These are phyloP conservation scores for Yponomeuta plumbellus DNA, from an alignment of 2,888 invertebrate species.

Conservation along the genomic window DNA sequence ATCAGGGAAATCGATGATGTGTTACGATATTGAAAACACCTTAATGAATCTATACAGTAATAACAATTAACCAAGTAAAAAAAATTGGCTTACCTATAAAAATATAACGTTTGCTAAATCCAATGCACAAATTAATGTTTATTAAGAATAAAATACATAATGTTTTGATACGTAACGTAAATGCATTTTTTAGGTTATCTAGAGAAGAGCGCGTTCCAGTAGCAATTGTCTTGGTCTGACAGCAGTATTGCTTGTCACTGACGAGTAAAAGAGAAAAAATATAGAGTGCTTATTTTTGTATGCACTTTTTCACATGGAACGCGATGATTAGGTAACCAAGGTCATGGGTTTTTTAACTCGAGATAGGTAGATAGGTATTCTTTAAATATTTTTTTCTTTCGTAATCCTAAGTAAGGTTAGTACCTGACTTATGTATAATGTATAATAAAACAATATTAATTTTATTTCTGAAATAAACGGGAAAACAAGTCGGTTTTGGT, in stretches of 20 bases:
- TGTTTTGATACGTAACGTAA: not conserved
- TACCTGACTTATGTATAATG: too few relatives aligned
- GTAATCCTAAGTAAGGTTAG: too few relatives aligned
- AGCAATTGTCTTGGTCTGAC: not conserved
- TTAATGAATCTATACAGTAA: too few relatives aligned
- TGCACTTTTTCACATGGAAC: not conserved
- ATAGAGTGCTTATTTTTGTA: not conserved
- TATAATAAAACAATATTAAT: too few relatives aligned
- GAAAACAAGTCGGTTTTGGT: too few relatives aligned
- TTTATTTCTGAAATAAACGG: too few relatives aligned
- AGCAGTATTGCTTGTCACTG: not conserved
- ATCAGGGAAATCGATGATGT: too few relatives aligned
- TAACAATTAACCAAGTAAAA: not conserved
- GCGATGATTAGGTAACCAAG: not conserved
- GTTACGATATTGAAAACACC: too few relatives aligned
- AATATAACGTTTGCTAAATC: not conserved
- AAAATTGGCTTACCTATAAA: not conserved
- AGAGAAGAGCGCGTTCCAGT: not conserved
- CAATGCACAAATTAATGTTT: not conserved
- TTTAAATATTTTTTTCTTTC: too few relatives aligned
- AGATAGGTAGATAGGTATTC: too few relatives aligned
- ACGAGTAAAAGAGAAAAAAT: not conserved
- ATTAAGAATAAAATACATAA: not conserved
- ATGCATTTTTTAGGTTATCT: not conserved
- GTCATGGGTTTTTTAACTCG: not conserved